A percentile compares a stretch with the other conserved stretches of the same genome.
These are phyloP conservation scores for Cotesia typhae DNA, from an alignment of 1,140 invertebrate genomes.

Conservation along the genomic window DNA sequence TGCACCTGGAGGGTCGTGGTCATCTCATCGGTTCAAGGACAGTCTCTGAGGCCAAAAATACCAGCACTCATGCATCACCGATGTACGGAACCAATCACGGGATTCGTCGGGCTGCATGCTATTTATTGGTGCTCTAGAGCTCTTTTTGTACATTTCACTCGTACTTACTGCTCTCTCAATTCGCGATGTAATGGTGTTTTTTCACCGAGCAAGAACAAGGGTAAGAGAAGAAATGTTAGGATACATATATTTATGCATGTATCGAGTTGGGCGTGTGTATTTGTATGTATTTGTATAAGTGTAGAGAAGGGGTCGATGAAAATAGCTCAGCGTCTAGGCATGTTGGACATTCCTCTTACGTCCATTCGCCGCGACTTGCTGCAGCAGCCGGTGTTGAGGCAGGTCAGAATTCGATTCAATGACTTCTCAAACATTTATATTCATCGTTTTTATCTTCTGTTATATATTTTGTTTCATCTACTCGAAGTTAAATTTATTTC, in stretches of 20 bases:
- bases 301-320: slow-evolving; percentile 33
- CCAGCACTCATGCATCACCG: not conserved
- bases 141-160: slow-evolving; percentile 16
- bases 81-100: slow-evolving; percentile 27
- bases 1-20: slow-evolving; percentile 30
- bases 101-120: slow-evolving; percentile 5
- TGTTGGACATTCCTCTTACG: slow-evolving; percentile 41
- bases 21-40: slow-evolving; percentile 39
- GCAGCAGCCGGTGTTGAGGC: slow-evolving; percentile 35
- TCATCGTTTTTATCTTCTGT: slow-evolving; percentile 1
- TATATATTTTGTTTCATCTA: not conserved
- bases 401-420: slow-evolving; percentile 29
- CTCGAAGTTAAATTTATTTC: too few relatives aligned
- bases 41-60: slow-evolving; percentile 8
- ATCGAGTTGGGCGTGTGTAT: not conserved
- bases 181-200: not conserved
- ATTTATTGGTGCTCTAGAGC: slow-evolving; percentile 12
- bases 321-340: slow-evolving; percentile 41
- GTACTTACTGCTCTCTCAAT: not conserved
- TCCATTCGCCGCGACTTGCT: slow-evolving; percentile 34
- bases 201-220: slow-evolving; percentile 33
- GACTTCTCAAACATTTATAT: slow-evolving; percentile 13
- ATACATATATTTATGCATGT: slow-evolving; percentile 9
- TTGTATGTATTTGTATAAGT: not conserved
- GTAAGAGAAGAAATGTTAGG: not conserved